Evolutionary conservation across 1,140 invertebrate species (phyloP).

Genomic region (Ips typographus): DNA sequence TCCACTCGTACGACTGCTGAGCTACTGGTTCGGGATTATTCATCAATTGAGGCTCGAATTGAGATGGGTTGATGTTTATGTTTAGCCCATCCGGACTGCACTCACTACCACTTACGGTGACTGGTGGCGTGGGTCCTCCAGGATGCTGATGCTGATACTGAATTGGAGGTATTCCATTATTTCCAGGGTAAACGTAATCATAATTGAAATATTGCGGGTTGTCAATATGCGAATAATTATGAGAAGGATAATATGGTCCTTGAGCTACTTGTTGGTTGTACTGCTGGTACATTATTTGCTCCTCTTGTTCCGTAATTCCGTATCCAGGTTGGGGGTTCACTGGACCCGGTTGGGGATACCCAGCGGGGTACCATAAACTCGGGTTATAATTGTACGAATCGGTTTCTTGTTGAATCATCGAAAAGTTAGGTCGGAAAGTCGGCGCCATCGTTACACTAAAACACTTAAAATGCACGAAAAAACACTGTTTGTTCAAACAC

Average conservation of each 20-base stretch:
- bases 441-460: no score
- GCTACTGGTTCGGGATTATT: conserved; percentile 59
- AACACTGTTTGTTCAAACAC: no score
- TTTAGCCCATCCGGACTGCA: conserved; percentile 63
- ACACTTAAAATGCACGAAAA: no score
- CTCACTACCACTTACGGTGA: conserved; percentile 64
- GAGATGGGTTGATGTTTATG: conserved; percentile 53
- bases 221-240: no score
- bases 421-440: not conserved
- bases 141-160: not conserved
- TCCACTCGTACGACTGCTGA: conserved; percentile 82
- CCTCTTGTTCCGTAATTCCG: conserved; percentile 43
- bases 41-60: not conserved
- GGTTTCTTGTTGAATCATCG: conserved; percentile 61
- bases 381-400: conserved; percentile 40
- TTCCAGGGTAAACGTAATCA: conserved; percentile 37
- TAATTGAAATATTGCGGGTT: conserved; percentile 36
- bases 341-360: conserved; percentile 40
- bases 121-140: conserved; percentile 59
- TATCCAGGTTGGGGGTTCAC: conserved; percentile 26
- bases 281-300: conserved; percentile 46
- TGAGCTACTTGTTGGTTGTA: conserved; percentile 40
- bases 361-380: conserved; percentile 45
- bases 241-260: no score
- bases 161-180: conserved; percentile 39